Percentiles rank a stretch among this genome's conserved stretches.
These are phyloP conservation scores for Aplidium turbinatum DNA, from an alignment of 23 tunicate species.

Conservation along the genomic window DNA sequence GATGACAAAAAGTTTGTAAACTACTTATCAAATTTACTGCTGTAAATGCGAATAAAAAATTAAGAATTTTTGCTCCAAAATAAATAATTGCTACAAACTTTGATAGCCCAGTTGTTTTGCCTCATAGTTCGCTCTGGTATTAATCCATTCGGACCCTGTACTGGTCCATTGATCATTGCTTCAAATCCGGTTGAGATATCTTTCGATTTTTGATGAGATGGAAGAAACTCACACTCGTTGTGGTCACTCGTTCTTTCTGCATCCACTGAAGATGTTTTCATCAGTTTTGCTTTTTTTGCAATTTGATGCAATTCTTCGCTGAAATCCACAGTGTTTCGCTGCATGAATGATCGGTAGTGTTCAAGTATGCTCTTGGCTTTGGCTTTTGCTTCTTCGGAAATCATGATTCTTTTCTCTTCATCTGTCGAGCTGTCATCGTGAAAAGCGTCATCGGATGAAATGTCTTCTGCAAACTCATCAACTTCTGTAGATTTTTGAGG, in stretches of 20 bases:
- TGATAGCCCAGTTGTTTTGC: constrained; percentile 98
- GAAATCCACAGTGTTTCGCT: constrained; percentile 46
- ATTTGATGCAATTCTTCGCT: constrained; percentile 19
- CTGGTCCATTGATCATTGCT: constrained; percentile 37
- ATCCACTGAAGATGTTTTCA: constrained; percentile 39
- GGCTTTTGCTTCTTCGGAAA: constrained; percentile 27
- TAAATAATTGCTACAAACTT: constrained; percentile 73
- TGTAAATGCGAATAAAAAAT: no score
- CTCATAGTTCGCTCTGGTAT: constrained; percentile 96
- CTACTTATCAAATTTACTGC: no score
- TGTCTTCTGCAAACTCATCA: constrained; percentile 18
- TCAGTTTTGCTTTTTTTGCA: constrained; percentile 28
- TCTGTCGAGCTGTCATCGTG: constrained; percentile 23
- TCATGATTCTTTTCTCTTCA: background rate
- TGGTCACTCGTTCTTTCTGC: constrained; percentile 6
- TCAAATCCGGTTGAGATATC: constrained; percentile 26
- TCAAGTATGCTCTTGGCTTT: constrained; percentile 64
- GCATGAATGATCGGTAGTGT: constrained; percentile 78
- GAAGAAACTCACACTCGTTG: constrained; percentile 11
- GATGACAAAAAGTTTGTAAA: no score
- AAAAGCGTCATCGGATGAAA: constrained; percentile 28
- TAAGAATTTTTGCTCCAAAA: no score
- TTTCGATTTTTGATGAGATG: constrained; percentile 15
- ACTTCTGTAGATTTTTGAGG: constrained; percentile 38
- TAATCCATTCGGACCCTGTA: constrained; percentile 56